Evolutionary conservation across 2,888 invertebrate species (phyloP).

Genomic region (Eupithecia insigniata): DNA sequence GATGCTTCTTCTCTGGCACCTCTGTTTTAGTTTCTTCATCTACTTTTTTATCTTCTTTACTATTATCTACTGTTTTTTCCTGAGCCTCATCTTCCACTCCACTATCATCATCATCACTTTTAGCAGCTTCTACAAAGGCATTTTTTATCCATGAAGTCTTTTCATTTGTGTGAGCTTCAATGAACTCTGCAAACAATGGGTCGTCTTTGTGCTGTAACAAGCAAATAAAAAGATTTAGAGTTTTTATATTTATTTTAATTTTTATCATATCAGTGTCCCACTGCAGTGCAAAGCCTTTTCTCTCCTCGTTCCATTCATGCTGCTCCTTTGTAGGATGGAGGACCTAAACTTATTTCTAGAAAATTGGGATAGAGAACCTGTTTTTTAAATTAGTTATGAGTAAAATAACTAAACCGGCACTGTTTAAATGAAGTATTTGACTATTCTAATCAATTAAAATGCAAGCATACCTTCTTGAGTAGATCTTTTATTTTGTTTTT

Average conservation of each 20-base stretch:
- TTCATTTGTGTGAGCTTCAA: slow-evolving; percentile 90
- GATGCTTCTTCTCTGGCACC: slow-evolving; percentile 60
- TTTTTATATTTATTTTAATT: too few relatives aligned
- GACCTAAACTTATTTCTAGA: background rate
- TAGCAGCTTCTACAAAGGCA: slow-evolving; percentile 64
- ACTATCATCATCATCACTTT: slow-evolving; percentile 66
- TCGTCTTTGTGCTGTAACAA: slow-evolving; percentile 90
- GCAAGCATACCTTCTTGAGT: slow-evolving; percentile 84
- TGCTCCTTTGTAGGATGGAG: too few relatives aligned
- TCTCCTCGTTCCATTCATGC: too few relatives aligned
- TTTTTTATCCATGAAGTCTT: slow-evolving; percentile 74
- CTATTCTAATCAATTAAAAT: background rate
- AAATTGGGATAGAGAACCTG: background rate
- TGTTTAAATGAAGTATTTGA: too few relatives aligned
- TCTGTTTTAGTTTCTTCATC: slow-evolving; percentile 37
- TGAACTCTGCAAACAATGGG: slow-evolving; percentile 94
- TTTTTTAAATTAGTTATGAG: background rate
- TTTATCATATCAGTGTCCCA: background rate
- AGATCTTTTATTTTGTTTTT: slow-evolving; percentile 86
- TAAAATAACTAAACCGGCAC: background rate
- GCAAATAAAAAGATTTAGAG: background rate
- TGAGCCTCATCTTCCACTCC: slow-evolving; percentile 62
- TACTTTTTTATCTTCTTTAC: slow-evolving; percentile 30
- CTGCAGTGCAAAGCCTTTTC: background rate
- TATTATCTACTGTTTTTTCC: slow-evolving; percentile 35